Evolutionary conservation across 2,113 vertebrate genomes (phyloP), one percentile per base, ranked within the genome.

Genomic region (Neotoma lepida): DNA sequence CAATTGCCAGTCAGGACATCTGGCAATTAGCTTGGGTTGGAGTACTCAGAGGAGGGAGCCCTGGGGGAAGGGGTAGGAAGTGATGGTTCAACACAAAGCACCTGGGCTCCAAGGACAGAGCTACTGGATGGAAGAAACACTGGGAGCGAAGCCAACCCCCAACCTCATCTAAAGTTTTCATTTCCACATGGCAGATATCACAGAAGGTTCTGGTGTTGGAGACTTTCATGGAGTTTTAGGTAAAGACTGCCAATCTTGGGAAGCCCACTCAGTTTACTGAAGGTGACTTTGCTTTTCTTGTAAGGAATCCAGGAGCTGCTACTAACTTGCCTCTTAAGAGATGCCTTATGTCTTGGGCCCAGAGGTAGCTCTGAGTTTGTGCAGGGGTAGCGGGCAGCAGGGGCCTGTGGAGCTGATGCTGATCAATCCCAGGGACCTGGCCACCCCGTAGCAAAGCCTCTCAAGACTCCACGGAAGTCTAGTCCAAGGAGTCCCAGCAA

Each of bases 31-130:
- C n/a, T 82, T 84, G 0, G 0, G 2, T 18, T 78, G 0, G 0
- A 6, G 33, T 35, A 49, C 9, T 54, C 0, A 1, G 1, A 26
- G 8, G 3, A 1, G 0, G 73, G 78, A 58, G 54, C 46, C 44
- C 26, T 0, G 0, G 44, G 39, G 18, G 9, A 74, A 18, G 30
- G 61, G 3, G 0, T 1, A 51, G 4, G 78, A 68, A 24, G 10
- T 0, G 17, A 49, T 0, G 13, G 33, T 39, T 33, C 39, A 26
- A 70, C 12, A 54, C 22, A 24, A 28, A 39, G 3, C 17, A 39
- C 2, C 39, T 39, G 12, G n/a, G 66, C 39, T 22, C 39, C 35
- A 58, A 39, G 30, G n/a, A 58, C 18, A 88, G 26, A 8, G 41
- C 26, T 58, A 26, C 9, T 1, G 41, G 12, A 3, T 35, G 13